Conservation (phyloP, 2,888 invertebrate genomes). For the Chrysomela aeneicollis region DNA sequence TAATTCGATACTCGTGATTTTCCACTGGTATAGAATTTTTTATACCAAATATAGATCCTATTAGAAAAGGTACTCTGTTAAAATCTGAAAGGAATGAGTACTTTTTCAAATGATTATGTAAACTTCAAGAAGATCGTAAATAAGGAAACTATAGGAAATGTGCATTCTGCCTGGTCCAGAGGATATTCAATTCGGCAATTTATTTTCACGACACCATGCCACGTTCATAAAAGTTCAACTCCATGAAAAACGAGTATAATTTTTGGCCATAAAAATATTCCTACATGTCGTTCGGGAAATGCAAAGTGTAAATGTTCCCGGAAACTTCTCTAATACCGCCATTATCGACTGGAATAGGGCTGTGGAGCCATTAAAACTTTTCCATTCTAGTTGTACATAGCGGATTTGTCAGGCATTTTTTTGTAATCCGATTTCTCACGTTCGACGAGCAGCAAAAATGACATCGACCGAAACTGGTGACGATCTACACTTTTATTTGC, state of each 20-base stretch:
- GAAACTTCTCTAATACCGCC: constrained; percentile 19
- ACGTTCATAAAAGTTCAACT: background rate
- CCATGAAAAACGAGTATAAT: background rate
- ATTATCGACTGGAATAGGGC: constrained; percentile 19
- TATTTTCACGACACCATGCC: background rate
- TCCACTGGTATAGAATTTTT: too few relatives aligned
- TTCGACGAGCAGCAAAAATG: background rate
- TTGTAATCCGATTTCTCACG: constrained; percentile 16
- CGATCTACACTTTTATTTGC: too few relatives aligned
- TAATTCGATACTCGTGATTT: too few relatives aligned
- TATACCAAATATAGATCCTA: too few relatives aligned
- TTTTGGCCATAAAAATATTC: constrained; percentile 12
- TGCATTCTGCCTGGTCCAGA: too few relatives aligned
- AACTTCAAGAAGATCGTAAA: too few relatives aligned
- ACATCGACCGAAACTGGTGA: too few relatives aligned
- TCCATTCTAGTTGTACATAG: constrained; percentile 14
- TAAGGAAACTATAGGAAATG: too few relatives aligned
- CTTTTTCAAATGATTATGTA: too few relatives aligned
- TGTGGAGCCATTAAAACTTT: constrained; percentile 16
- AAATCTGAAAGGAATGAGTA: too few relatives aligned
- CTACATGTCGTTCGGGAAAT: constrained; percentile 12
- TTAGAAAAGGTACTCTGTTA: too few relatives aligned
- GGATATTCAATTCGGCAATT: background rate
- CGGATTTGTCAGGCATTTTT: constrained; percentile 24
- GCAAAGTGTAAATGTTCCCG: constrained; percentile 8